Conservation (phyloP, 1,140 invertebrate species). For the Palaemon carinicauda region DNA sequence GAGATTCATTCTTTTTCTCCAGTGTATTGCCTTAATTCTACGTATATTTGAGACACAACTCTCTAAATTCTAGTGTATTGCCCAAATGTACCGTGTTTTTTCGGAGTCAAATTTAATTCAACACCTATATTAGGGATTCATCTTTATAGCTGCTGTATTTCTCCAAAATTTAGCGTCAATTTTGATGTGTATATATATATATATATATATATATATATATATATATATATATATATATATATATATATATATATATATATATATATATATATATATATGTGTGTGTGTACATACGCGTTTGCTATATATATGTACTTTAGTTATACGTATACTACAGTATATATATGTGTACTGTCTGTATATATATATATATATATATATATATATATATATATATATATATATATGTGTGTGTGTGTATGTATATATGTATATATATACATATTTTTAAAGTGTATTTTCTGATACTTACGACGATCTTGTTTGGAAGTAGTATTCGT, state of each 20-base stretch:
- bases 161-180: no score
- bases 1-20: no score
- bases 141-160: no score
- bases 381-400: conserved; percentile 2
- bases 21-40: no score
- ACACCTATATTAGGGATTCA: no score
- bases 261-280: neutral
- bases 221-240: neutral
- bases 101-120: no score
- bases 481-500: no score
- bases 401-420: neutral
- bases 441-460: neutral
- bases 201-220: neutral
- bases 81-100: no score
- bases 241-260: neutral
- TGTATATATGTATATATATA: neutral
- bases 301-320: neutral
- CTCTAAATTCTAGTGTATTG: no score
- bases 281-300: neutral
- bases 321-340: neutral
- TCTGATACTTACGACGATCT: no score
- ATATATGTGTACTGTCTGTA: neutral
- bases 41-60: no score
- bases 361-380: neutral
- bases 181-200: neutral